Conservation (phyloP, 2,888 invertebrate species). For the Calameuta filiformis region DNA sequence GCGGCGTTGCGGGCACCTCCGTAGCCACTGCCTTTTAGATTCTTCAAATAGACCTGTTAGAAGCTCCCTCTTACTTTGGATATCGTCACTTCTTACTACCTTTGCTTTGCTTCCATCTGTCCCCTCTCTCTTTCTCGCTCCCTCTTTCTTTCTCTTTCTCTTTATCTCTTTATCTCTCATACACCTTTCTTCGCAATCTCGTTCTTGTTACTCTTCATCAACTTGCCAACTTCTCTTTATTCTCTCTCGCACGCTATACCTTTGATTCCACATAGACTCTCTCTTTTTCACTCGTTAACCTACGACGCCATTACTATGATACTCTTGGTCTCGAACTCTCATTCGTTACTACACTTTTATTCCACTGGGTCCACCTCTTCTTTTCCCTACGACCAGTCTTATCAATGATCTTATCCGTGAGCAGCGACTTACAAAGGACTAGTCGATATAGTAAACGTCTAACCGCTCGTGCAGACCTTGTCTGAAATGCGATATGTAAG, state of each 20-base stretch:
- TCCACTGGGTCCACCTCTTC: not conserved
- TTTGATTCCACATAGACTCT: not conserved
- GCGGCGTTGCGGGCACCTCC: slow-evolving; percentile 22
- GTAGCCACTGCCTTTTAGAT: slow-evolving; percentile 21
- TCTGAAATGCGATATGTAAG: not conserved
- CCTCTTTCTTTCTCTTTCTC: slow-evolving; percentile 6
- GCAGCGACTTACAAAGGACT: not conserved
- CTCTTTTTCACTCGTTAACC: not conserved
- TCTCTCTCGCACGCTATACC: not conserved
- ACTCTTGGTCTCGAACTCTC: not conserved
- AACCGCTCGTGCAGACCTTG: not conserved
- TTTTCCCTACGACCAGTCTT: not conserved
- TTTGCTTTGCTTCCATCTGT: not conserved
- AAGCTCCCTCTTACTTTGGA: not conserved
- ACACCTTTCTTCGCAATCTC: not conserved
- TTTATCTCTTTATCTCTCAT: slow-evolving; percentile 11
- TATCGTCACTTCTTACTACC: not conserved
- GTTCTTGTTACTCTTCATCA: not conserved
- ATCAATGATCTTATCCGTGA: not conserved
- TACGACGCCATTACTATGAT: not conserved
- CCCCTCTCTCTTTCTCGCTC: not conserved
- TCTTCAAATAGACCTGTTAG: not conserved
- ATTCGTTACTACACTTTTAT: not conserved
- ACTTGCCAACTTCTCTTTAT: not conserved
- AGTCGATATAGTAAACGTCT: not conserved